These are phyloP conservation scores for Cotesia chilonis DNA, from an alignment of 1,140 invertebrate species.

Conservation along the genomic window DNA sequence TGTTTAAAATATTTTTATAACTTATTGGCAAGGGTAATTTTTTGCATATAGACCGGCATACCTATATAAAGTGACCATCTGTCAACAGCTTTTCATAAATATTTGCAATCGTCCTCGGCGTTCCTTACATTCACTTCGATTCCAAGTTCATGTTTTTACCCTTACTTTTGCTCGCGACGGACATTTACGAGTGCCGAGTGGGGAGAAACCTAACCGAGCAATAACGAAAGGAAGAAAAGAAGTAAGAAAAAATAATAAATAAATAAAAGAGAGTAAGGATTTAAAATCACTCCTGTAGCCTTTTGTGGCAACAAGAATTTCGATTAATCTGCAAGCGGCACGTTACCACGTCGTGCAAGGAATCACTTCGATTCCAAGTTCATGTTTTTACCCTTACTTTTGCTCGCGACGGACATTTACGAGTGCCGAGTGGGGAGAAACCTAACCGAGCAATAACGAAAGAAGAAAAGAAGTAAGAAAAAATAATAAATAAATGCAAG, in stretches of 20 bases:
- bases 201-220: not conserved
- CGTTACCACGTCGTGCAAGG: too few relatives aligned
- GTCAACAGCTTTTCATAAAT: slow-evolving; percentile 24
- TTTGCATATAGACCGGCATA: too few relatives aligned
- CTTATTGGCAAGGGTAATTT: too few relatives aligned
- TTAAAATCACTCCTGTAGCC: slow-evolving; percentile 27
- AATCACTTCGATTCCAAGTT: not conserved
- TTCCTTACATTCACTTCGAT: slow-evolving; percentile 11
- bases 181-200: too few relatives aligned
- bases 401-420: too few relatives aligned
- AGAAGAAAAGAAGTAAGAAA: not conserved
- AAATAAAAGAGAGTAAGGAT: slow-evolving; percentile 11
- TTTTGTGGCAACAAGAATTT: slow-evolving; percentile 35
- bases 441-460: not conserved
- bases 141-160: slow-evolving; percentile 10
- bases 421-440: too few relatives aligned
- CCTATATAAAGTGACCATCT: slow-evolving; percentile 6
- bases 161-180: too few relatives aligned
- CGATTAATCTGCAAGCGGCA: slow-evolving; percentile 36
- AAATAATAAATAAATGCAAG: slow-evolving; percentile 2
- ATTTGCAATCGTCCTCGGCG: slow-evolving; percentile 15
- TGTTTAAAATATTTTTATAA: too few relatives aligned
- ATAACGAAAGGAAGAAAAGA: not conserved
- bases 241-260: not conserved
- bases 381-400: not conserved